Conservation (phyloP, 2,888 invertebrate species). For the Stenodema calcarata region DNA sequence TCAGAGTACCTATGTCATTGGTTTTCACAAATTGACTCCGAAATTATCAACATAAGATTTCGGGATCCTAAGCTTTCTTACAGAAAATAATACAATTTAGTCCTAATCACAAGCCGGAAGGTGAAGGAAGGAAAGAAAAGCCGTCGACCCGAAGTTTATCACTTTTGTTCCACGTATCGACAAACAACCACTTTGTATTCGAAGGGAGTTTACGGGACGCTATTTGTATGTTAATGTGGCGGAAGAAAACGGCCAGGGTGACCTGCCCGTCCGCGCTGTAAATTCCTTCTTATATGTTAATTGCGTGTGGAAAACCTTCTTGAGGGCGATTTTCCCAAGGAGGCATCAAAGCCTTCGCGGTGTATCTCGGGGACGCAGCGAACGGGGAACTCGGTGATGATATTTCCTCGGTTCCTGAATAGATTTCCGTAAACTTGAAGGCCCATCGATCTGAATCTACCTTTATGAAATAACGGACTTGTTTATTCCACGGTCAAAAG, state of each 20-base stretch:
- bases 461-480: too few species aligned
- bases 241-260: not conserved
- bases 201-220: not conserved
- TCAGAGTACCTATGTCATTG: too few species aligned
- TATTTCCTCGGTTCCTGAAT: too few species aligned
- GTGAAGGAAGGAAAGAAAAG: not conserved
- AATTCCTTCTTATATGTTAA: conserved; percentile 39
- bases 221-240: conserved; percentile 32
- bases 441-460: too few species aligned
- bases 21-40: too few species aligned
- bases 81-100: too few species aligned
- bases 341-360: not conserved
- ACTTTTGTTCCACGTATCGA: not conserved
- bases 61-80: too few species aligned
- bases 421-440: too few species aligned
- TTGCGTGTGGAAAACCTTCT: not conserved
- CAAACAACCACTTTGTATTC: conserved; percentile 27
- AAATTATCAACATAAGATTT: too few species aligned
- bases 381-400: too few species aligned
- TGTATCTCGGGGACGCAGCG: not conserved
- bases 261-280: conserved; percentile 6
- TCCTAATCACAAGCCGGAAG: not conserved
- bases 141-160: not conserved
- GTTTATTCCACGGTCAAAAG: too few species aligned
- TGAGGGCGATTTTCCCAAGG: not conserved